Percentiles rank a stretch among this genome's conserved stretches.
These are phyloP conservation scores for Drosophila tsacasi DNA, from an alignment of 1,140 invertebrate species.

Conservation along the genomic window DNA sequence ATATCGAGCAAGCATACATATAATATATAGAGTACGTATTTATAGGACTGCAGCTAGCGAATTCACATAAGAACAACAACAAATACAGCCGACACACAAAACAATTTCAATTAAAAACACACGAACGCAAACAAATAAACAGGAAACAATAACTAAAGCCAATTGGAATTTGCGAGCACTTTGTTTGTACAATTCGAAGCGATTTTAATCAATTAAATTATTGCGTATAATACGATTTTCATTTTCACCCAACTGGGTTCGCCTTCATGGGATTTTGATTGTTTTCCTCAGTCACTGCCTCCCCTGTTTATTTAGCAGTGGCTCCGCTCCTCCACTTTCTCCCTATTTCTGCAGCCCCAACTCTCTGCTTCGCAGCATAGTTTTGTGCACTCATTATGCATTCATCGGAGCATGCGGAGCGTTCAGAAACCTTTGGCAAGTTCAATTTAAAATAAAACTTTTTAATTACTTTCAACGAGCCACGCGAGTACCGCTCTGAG, in stretches of 20 bases:
- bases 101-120: conserved; percentile 59
- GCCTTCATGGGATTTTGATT: conserved; percentile 26
- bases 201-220: conserved; percentile 48
- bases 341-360: not conserved
- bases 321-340: not conserved
- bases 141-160: conserved; percentile 49
- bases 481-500: conserved; percentile 25
- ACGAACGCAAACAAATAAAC: conserved; percentile 7
- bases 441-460: conserved; percentile 63
- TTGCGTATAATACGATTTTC: conserved; percentile 18
- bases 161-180: conserved; percentile 31
- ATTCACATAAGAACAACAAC: conserved; percentile 25
- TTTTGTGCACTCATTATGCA: conserved; percentile 33
- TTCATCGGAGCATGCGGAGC: conserved; percentile 33
- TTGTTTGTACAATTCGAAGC: conserved; percentile 39
- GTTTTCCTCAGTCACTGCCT: conserved; percentile 5
- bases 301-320: conserved; percentile 22
- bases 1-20: conserved; percentile 48
- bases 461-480: conserved; percentile 62
- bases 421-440: conserved; percentile 45
- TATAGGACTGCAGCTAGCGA: conserved; percentile 49
- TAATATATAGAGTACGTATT: conserved; percentile 55
- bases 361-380: conserved; percentile 7
- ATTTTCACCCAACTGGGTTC: conserved; percentile 10
- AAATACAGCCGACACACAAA: conserved; percentile 43